phyloP scores from a whole-genome alignment of 1,140 invertebrate genomes.

The Nasonia vitripennis region DNA sequence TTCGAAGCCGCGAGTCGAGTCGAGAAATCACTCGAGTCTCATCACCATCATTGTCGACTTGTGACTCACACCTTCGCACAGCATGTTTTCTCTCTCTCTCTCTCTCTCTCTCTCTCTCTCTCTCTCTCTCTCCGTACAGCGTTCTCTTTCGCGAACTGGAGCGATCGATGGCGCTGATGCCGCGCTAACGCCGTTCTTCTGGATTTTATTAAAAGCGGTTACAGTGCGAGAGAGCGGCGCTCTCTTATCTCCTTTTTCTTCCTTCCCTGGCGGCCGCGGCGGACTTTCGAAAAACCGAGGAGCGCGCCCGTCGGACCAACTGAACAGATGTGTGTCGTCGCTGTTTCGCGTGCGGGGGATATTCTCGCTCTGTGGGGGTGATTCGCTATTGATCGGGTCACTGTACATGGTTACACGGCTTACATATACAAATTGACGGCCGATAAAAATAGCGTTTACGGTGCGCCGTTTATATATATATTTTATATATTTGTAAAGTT shows the following conservation, averaged over 20 bases:
- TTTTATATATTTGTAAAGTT: too few relatives aligned
- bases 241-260: conserved; percentile 1
- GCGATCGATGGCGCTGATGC: conserved; percentile 25
- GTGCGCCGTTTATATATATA: too few relatives aligned
- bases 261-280: background rate
- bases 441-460: background rate
- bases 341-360: background rate
- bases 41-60: background rate
- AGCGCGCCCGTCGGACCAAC: too few relatives aligned
- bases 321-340: background rate
- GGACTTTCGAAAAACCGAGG: conserved; percentile 16
- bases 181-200: background rate
- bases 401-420: too few relatives aligned
- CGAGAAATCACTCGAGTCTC: background rate
- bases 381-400: background rate
- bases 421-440: background rate
- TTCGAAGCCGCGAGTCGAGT: too few relatives aligned
- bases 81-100: background rate
- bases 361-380: background rate
- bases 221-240: too few relatives aligned
- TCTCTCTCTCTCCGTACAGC: background rate
- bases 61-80: background rate
- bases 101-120: background rate
- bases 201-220: conserved; percentile 15
- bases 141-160: conserved; percentile 30